Percentiles rank a stretch among this genome's conserved stretches.
These are phyloP conservation scores for Gnathonemus longibarbis DNA, from an alignment of 2,113 vertebrate genomes.

Conservation along the genomic window DNA sequence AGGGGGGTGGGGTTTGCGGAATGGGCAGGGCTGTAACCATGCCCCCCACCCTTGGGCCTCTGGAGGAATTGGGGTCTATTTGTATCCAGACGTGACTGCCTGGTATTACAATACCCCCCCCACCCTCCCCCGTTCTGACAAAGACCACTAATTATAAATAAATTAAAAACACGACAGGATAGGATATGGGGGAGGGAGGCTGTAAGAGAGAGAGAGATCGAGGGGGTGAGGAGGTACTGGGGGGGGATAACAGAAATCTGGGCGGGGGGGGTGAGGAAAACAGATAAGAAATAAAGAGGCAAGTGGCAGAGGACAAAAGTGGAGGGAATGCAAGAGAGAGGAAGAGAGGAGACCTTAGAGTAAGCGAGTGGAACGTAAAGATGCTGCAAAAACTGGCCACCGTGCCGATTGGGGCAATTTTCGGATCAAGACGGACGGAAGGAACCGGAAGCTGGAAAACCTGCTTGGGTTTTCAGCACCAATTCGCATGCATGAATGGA, in stretches of 20 bases:
- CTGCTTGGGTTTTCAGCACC: background rate
- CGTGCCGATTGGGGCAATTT: background rate
- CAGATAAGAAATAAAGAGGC: constrained; percentile 24
- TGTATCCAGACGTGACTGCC: constrained; percentile 64
- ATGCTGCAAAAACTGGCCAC: constrained; percentile 22
- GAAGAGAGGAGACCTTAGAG: background rate
- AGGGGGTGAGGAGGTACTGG: constrained; percentile 28
- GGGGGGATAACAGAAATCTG: constrained; percentile 41
- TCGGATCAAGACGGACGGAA: background rate
- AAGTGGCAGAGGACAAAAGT: constrained; percentile 28
- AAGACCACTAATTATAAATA: constrained; percentile 79
- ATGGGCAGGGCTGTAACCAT: background rate
- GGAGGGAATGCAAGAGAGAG: constrained; percentile 24
- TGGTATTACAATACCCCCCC: constrained; percentile 67
- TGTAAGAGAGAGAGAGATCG: constrained; percentile 40
- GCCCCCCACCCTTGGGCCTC: background rate
- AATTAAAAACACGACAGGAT: constrained; percentile 71
- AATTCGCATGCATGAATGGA: background rate
- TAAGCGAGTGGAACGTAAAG: constrained; percentile 33
- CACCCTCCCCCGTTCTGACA: constrained; percentile 57
- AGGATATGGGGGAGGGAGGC: constrained; percentile 58
- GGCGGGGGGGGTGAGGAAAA: constrained; percentile 29
- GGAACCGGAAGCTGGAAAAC: background rate
- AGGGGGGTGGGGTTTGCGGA: background rate
- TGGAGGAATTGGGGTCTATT: constrained; percentile 55